Conservation (phyloP, 1,140 invertebrate genomes). For the Apis florea region DNA sequence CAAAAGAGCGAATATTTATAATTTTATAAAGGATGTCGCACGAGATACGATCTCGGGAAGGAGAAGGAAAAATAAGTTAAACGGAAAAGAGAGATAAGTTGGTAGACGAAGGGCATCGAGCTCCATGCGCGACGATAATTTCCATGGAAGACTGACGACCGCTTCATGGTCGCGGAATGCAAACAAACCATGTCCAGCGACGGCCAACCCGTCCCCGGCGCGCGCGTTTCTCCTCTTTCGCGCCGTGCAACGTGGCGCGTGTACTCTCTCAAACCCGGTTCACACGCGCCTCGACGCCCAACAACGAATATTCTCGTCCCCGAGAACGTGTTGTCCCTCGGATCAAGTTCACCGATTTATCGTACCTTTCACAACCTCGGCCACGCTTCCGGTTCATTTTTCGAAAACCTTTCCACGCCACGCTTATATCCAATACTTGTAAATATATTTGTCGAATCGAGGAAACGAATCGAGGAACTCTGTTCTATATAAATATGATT, state of each 20-base stretch:
- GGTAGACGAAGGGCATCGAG: conserved; percentile 22
- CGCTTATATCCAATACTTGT: no score
- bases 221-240: conserved; percentile 54
- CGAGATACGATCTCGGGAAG: no score
- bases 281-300: conserved; percentile 47
- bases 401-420: background rate
- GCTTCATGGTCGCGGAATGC: conserved; percentile 59
- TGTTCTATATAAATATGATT: no score
- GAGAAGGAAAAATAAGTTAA: background rate
- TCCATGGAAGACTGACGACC: conserved; percentile 58
- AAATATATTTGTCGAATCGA: no score
- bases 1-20: no score
- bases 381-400: conserved; percentile 13
- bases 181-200: conserved; percentile 60
- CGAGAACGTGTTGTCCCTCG: conserved; percentile 19
- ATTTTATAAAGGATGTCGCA: background rate
- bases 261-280: conserved; percentile 50
- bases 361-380: background rate
- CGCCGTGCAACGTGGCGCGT: conserved; percentile 41
- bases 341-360: conserved; percentile 34
- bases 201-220: background rate
- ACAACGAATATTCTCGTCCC: conserved; percentile 18
- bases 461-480: no score
- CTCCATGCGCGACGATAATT: conserved; percentile 57
- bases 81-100: background rate